Base-by-base conservation (phyloP, 1,140 invertebrate species). In the Pseudomyrmex gracilis region DNA sequence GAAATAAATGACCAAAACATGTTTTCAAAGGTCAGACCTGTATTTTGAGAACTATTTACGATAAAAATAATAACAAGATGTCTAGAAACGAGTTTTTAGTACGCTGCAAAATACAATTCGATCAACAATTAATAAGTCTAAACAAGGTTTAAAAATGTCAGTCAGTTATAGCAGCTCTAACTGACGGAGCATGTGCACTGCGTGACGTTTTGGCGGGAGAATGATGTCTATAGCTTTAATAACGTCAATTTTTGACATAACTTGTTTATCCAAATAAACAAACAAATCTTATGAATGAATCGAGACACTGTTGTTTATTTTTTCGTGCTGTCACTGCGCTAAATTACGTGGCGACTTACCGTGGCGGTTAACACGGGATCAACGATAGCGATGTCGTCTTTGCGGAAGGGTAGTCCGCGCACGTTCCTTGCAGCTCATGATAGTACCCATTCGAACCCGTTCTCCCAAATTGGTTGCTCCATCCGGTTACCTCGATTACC, bases 151-250 rank as follows among this genome's bases (percentile, higher is more conserved):
- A 78, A 13, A 24, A 68, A 45, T 34, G 12, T 71, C 53, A 49
- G 1, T 15, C 43, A 7, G 22, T 70, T 64, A 15, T 71, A 70
- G 71, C 58, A 51, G 10, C n/a, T 73, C 80, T 85, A 10, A 76
- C 88, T 88, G 88, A 73, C 84, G 85, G 91, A 86, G 85, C 90
- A 90, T 83, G 89, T 86, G 85, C 85, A 67, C 84, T 60, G 73
- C n/a, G 55, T 45, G n/a, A 20, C 63, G 24, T 91, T 90, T 89
- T 92, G 90, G 90, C 91, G 90, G 91, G 91, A 92, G 84, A 63
- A 22, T 9, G 49, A 61, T 87, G 58, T 76, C 63, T 15, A 9
- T 7, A 43, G 20, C 49, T 66, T 67, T 66, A 34, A 70, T 49
- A 76, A 43, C 12, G 34, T 47, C 3, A 24, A 5, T 43, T 70